Evolutionary conservation across 2,113 vertebrate genomes (phyloP), one percentile per base, ranked within the genome.

Genomic region (Axis porcinus): DNA sequence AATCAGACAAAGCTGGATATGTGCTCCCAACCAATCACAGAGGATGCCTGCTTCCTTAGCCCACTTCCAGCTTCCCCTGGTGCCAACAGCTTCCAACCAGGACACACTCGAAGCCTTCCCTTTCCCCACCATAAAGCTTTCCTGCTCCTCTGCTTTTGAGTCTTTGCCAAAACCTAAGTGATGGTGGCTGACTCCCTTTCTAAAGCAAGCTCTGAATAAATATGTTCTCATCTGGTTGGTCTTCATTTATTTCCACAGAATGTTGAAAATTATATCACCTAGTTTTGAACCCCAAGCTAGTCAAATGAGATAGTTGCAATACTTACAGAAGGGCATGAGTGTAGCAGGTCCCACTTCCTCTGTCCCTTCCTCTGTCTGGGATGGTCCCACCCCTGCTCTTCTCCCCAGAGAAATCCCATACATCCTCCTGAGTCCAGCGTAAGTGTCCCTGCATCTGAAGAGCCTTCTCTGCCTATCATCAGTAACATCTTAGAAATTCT

Each of bases 271-370:
- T 19, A 74, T 30, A 13, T 27, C 43, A 81, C 5, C 28, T 50
- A 74, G 23, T 74, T 67, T 97, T 91, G 67, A 86, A 86, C 21
- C 19, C 60, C 33, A 28, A 23, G 28, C 33, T 67, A 76, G 45
- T 64, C 12, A 45, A 76, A 25, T 14, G 10, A 17, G 40, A 47
- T 2, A 23, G 62, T 30, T 45, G 25, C 14, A 15, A 36, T 74
- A 28, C 15, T 62, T 52, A 23, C 0, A 0, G 62, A 52, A 25
- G 25, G 13, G 19, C 12, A 7, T 6, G 6, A 0, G 1, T 33
- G 27, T 4, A n/a, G 21, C 28, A 3, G 6, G 9, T 23, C 40
- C 25, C 6, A 6, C 8, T 7, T 16, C 1, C 17, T 55, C n/a
- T 10, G 27, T 19, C 8, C 23, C 81, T 78, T 33, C 10, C 78